phyloP scores from a whole-genome alignment of 37 sponge, comb jelly and placozoan genomes.

The Aplysina aerophoba region DNA sequence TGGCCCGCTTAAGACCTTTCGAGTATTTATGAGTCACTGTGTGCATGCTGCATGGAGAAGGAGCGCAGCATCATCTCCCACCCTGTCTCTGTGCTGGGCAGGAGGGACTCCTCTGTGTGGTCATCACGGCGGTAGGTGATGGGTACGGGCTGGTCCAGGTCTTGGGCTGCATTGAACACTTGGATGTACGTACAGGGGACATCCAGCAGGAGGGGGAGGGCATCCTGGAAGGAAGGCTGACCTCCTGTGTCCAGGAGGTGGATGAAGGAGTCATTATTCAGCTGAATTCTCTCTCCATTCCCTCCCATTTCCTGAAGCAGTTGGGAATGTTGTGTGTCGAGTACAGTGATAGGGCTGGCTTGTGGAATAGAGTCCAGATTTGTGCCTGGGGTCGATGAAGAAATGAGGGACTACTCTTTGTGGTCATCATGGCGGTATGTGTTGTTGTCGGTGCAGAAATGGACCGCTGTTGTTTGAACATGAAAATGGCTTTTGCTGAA shows the following conservation, averaged over 20 bases:
- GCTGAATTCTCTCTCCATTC: too few species aligned
- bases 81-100: neutral
- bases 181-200: constrained; percentile 16
- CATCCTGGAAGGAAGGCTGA: constrained; percentile 20
- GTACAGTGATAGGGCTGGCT: too few species aligned
- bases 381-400: too few species aligned
- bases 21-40: neutral
- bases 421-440: too few species aligned
- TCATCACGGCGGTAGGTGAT: neutral
- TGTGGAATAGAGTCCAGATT: too few species aligned
- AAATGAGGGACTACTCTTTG: too few species aligned
- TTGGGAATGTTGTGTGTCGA: too few species aligned
- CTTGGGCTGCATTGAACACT: constrained; percentile 13
- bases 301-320: too few species aligned
- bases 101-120: constrained; percentile 10
- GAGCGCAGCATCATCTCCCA: neutral
- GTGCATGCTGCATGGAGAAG: constrained; percentile 14
- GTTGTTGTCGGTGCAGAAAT: too few species aligned
- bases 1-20: neutral
- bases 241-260: constrained; percentile 20
- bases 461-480: too few species aligned
- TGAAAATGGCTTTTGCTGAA: too few species aligned
- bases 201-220: constrained; percentile 13
- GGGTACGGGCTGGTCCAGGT: constrained; percentile 18
- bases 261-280: constrained; percentile 9